Base-by-base conservation (phyloP, 2,888 invertebrate genomes). In the Eupithecia subfuscata region DNA sequence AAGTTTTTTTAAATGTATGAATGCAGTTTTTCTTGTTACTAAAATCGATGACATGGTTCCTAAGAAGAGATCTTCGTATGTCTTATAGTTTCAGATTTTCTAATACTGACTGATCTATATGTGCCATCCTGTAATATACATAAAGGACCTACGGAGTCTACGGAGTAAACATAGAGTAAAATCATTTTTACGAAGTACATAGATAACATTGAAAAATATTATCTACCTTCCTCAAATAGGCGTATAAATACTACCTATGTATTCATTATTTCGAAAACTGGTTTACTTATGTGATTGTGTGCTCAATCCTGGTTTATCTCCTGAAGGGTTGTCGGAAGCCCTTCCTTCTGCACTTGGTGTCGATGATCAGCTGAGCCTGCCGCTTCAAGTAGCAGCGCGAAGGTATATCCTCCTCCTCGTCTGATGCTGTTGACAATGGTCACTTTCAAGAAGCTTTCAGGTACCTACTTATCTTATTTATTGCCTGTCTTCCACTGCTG, bases 321-420 rank as follows among this genome's bases (percentile, higher is more conserved):
- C 89, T 89, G 74, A 87, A 92, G 0, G 92, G 91, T 5, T 91
- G 84, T 73, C 96, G 89, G 83, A 97, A 96, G 9, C 97, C 97
- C 88, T 97, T 97, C 70, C 97, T 95, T 52, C 98, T 95, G 80
- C 97, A 97, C 87, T 97, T 98, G 11, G 98, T 97, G 88, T 98
- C 98, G 4, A 98, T 96, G 68, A 98, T 97, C 30, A 98, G 90
- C 85, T 97, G 97, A 0, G 98, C 97, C 88, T 98, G 98, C 75
- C 97, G 95, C 91, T 98, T 98, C 76, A 98, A 91, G 87, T 96
- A 96, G 78, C 96, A 96, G 70, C 98, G 95, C 0, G 98, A 97
- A 0, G 98, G 98, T 65, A 98, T 97, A 85, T 98, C 98, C 80
- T 97, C 97, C 84, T 98, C 98, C 79, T 98, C 98, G 76, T 98